Evolutionary conservation across 1,140 invertebrate genomes (phyloP).

Genomic region (Goniozus legneri): DNA sequence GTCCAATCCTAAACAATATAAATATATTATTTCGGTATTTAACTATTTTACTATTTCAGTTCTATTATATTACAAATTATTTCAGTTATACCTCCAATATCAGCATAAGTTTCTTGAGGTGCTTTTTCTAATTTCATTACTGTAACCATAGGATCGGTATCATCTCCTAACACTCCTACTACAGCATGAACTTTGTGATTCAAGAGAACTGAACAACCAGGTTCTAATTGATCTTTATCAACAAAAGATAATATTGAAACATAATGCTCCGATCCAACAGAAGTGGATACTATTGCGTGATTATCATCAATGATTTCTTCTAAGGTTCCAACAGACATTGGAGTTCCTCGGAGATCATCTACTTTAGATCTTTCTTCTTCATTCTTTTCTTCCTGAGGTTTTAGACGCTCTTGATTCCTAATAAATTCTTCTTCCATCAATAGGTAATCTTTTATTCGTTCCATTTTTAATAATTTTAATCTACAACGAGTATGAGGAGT

Average conservation of each 20-base stretch:
- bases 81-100: conserved; percentile 84
- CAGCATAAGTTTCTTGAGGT: conserved; percentile 99
- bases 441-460: conserved; percentile 98
- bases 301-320: conserved; percentile 99
- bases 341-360: conserved; percentile 96
- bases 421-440: conserved; percentile 99
- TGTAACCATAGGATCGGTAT: conserved; percentile 99
- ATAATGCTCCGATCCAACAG: conserved; percentile 99
- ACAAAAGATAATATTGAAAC: conserved; percentile 99
- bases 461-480: conserved; percentile 91
- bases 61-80: too few species aligned
- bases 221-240: conserved; percentile 98
- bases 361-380: conserved; percentile 97
- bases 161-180: conserved; percentile 96
- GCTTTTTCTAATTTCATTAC: conserved; percentile 99
- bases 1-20: conserved; percentile 69
- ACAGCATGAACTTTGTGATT: conserved; percentile 99
- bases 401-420: conserved; percentile 94
- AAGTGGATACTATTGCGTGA: conserved; percentile 99
- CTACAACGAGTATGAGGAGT: conserved; percentile 97
- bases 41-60: too few species aligned
- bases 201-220: conserved; percentile 96
- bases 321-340: conserved; percentile 99
- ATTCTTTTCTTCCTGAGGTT: conserved; percentile 98
- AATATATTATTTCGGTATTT: too few species aligned